Base-by-base conservation (phyloP, 2,797 vertebrate species). In the Delichon dasypus region DNA sequence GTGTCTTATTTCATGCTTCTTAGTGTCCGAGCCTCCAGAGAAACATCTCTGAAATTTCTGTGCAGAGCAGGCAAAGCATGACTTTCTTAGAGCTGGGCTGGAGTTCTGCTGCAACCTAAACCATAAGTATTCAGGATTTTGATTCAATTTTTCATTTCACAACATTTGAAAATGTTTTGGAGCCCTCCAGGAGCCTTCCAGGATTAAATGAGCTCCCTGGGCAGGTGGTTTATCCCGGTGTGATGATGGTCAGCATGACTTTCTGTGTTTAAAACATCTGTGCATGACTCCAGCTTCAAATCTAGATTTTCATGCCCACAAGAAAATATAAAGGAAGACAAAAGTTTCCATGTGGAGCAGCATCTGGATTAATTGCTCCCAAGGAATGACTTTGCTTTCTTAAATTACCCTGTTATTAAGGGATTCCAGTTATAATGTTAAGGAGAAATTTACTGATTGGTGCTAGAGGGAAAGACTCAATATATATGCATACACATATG, bases 1-100 rank as follows among this genome's bases (percentile, higher is more conserved):
- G 34, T 73, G 30, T 48, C 48, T 94, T 64, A 71, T 93, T 95
- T 95, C 81, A 79, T 65, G 67, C 74, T 90, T 10, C 53, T 90
- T 94, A 81, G 29, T 62, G 44, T 36, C 53, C 79, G 67, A 61
- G 60, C 38, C 60, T 90, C 29, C 36, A 67, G 76, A 78, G 53
- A 26, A 90, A 23, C 29, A 54, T 48, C 53, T 92, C 79, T 58
- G 62, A 85, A 81, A 40, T 22, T n/a, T 5, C 16, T 38, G 29
- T 45, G 34, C 38, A 55, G 30, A 51, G 30, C 10, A 75, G 36
- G 47, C 70, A 62, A 75, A 80, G 23, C 10, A 20, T 21, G 54
- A 27, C 23, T 19, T 95, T 77, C 34, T 16, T 90, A 57, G 34
- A 81, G 32, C 44, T 70, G 47, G 15, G 11, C 48, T 81, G 19